These are phyloP conservation scores for Cardinalis cardinalis DNA, from an alignment of 2,113 vertebrate genomes.

Conservation along the genomic window DNA sequence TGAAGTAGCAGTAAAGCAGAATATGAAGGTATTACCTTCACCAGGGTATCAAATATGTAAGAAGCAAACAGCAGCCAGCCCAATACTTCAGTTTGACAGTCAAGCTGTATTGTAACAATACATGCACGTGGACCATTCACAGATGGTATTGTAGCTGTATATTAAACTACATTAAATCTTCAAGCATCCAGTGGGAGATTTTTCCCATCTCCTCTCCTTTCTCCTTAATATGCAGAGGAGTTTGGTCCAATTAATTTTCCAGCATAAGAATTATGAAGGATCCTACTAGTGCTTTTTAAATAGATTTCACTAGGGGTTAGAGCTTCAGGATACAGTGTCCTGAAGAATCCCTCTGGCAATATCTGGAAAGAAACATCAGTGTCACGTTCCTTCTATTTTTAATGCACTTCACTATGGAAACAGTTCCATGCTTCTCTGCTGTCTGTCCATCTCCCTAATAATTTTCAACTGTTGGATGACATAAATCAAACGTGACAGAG, in stretches of 20 bases:
- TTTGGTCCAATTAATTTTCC: slow-evolving; percentile 12
- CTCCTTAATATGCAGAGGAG: background rate
- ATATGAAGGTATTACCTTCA: background rate
- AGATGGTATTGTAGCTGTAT: background rate
- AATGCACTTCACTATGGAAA: slow-evolving; percentile 40
- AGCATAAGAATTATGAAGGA: background rate
- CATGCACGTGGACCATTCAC: background rate
- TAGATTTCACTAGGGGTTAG: background rate
- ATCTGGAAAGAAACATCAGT: slow-evolving; percentile 8
- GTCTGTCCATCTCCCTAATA: slow-evolving; percentile 17
- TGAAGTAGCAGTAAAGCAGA: background rate
- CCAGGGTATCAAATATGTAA: background rate
- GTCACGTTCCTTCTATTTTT: slow-evolving; percentile 40
- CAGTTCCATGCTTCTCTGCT: background rate
- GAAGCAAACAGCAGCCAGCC: background rate
- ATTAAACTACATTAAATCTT: background rate
- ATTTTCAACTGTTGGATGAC: background rate
- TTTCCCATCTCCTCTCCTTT: background rate
- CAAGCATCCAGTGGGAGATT: background rate
- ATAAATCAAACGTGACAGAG: slow-evolving; percentile 3
- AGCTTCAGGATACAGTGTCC: background rate
- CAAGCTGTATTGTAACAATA: background rate
- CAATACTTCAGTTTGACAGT: background rate
- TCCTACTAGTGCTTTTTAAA: background rate
- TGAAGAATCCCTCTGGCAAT: slow-evolving; percentile 2